phyloP scores from a whole-genome alignment of 2,888 invertebrate genomes.

The Drosophila lutescens region DNA sequence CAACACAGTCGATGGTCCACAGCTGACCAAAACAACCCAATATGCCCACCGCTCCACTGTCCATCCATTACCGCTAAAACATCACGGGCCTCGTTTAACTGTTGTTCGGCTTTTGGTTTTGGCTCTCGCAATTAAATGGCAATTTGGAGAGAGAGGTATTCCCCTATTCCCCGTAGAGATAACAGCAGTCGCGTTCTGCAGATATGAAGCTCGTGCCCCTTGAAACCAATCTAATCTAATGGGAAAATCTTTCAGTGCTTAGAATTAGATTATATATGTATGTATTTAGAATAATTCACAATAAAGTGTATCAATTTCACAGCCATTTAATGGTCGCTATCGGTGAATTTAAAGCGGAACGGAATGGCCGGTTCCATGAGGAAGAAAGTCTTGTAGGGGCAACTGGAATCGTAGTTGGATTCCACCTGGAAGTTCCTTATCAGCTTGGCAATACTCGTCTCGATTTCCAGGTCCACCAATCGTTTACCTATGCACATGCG shows the following conservation, averaged over 20 bases:
- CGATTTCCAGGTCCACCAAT: constrained; percentile 89
- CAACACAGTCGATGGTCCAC: background rate
- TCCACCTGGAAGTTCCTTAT: constrained; percentile 77
- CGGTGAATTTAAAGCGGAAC: constrained; percentile 79
- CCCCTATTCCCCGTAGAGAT: background rate
- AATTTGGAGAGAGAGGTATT: constrained; percentile 11
- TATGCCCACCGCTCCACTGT: background rate
- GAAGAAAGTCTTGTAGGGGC: constrained; percentile 58
- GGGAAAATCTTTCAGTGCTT: background rate
- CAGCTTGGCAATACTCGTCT: constrained; percentile 85
- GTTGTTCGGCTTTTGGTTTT: constrained; percentile 44
- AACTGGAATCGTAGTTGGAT: constrained; percentile 65
- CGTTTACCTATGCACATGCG: constrained; percentile 89
- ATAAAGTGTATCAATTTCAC: background rate
- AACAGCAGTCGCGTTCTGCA: constrained; percentile 3
- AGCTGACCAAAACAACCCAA: constrained; percentile 16
- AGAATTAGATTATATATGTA: background rate
- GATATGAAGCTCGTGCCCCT: background rate
- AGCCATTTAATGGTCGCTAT: constrained; percentile 52
- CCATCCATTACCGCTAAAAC: constrained; percentile 26
- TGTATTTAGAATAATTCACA: background rate
- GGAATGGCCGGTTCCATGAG: constrained; percentile 80
- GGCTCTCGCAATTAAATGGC: constrained; percentile 27
- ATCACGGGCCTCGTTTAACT: constrained; percentile 30
- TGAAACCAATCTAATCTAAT: constrained; percentile 14